These are phyloP conservation scores for Acronicta psi DNA, from an alignment of 2,888 invertebrate genomes.

Conservation along the genomic window DNA sequence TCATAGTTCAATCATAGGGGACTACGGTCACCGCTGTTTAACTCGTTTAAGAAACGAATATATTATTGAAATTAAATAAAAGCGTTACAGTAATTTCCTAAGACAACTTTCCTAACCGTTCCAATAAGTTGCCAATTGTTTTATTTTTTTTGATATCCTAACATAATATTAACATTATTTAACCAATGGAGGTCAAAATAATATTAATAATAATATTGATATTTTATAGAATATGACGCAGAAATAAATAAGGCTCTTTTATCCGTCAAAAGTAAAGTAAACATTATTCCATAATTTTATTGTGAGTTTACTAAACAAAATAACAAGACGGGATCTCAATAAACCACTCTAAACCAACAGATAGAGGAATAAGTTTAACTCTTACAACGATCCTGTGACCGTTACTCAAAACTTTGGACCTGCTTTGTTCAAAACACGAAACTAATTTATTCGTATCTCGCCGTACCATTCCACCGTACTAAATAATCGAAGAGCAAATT, in stretches of 20 bases:
- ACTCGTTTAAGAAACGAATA: slow-evolving; percentile 35
- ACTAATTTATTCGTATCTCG: slow-evolving; percentile 88
- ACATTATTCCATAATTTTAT: slow-evolving; percentile 62
- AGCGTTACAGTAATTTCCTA: slow-evolving; percentile 8
- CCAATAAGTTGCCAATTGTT: too few relatives aligned
- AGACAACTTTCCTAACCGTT: slow-evolving; percentile 26
- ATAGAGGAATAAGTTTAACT: slow-evolving; percentile 78
- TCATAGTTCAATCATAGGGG: slow-evolving; percentile 66
- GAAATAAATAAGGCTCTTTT: slow-evolving; percentile 15
- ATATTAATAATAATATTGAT: too few relatives aligned
- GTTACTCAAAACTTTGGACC: slow-evolving; percentile 85
- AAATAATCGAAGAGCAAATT: slow-evolving; percentile 88
- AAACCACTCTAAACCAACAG: slow-evolving; percentile 70
- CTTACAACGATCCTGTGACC: slow-evolving; percentile 84
- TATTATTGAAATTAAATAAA: slow-evolving; percentile 29
- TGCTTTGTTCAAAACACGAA: slow-evolving; percentile 88
- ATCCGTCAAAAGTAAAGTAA: slow-evolving; percentile 36
- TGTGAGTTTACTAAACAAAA: slow-evolving; percentile 68
- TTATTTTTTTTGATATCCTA: too few relatives aligned
- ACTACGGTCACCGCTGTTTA: slow-evolving; percentile 53
- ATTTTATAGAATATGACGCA: neutral
- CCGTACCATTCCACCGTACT: slow-evolving; percentile 79
- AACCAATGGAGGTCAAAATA: too few relatives aligned
- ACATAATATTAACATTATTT: too few relatives aligned
- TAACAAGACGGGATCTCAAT: slow-evolving; percentile 74